A percentile compares a stretch with the other conserved stretches of the same genome.
Evolutionary conservation across 2,888 invertebrate species (phyloP).

Genomic region (Dryomyza anilis): DNA sequence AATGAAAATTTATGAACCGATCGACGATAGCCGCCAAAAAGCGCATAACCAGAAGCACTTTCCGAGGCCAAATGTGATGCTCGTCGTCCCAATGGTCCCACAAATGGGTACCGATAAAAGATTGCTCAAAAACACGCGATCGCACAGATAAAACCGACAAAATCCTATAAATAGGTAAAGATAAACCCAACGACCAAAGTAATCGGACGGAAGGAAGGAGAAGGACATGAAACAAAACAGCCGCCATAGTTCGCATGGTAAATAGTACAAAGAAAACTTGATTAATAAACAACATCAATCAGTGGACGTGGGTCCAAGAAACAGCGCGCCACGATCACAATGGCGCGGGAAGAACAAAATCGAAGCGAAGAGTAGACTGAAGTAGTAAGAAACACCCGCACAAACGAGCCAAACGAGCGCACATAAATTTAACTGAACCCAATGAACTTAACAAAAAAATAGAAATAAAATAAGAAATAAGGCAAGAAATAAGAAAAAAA

Average conservation of each 20-base stretch:
- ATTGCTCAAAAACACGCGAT: conserved; percentile 18
- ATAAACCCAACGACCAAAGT: neutral
- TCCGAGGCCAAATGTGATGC: neutral
- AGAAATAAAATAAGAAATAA: neutral
- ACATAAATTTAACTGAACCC: conserved; percentile 14
- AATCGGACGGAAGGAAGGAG: neutral
- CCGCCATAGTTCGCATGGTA: neutral
- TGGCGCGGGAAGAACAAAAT: neutral
- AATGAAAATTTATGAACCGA: neutral
- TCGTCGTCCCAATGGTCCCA: neutral
- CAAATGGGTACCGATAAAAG: conserved; percentile 7
- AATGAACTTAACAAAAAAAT: conserved; percentile 3
- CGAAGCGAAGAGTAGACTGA: neutral
- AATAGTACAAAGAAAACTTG: conserved; percentile 6
- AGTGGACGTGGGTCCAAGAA: neutral
- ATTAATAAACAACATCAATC: conserved; percentile 20
- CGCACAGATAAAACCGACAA: neutral
- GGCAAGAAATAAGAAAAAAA: neutral
- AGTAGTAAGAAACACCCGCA: neutral
- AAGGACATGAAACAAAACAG: neutral
- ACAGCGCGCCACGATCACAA: neutral
- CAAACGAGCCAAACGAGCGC: conserved; percentile 3
- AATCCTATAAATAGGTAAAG: neutral
- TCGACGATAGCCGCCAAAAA: neutral
- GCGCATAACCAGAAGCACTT: conserved; percentile 11